phyloP scores from a whole-genome alignment of 2,797 vertebrate species.

The Lerista edwardsae region DNA sequence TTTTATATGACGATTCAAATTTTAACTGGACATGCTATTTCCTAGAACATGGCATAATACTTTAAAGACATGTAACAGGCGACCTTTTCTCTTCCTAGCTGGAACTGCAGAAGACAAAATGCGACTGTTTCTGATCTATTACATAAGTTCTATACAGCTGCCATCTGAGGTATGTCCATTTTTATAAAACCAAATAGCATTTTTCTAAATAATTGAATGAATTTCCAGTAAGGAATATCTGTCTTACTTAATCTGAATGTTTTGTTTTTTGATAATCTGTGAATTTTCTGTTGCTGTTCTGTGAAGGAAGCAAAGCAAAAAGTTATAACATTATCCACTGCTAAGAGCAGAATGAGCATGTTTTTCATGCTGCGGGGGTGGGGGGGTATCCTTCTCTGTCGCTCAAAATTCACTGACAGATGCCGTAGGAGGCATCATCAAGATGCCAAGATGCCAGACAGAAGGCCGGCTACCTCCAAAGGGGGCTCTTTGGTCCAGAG shows the following conservation, averaged over 20 bases:
- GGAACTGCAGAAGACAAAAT: constrained; percentile 98
- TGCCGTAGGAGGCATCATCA: no score
- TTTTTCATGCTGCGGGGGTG: background rate
- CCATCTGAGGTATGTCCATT: constrained; percentile 89
- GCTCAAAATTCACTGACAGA: background rate
- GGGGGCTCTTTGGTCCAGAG: no score
- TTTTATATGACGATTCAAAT: background rate
- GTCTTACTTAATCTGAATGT: background rate
- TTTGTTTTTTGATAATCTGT: background rate
- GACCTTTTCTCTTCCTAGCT: constrained; percentile 76
- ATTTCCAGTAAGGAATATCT: constrained; percentile 25
- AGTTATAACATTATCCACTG: background rate
- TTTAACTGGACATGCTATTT: background rate
- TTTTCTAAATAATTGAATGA: constrained; percentile 42
- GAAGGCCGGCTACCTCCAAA: no score
- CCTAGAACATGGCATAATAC: background rate
- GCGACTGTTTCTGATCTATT: constrained; percentile 96
- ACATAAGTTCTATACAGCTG: constrained; percentile 88
- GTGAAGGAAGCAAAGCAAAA: background rate
- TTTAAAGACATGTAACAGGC: background rate
- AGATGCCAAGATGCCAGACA: no score
- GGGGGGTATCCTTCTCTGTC: no score
- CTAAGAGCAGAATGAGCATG: background rate
- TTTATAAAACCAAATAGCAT: constrained; percentile 1
- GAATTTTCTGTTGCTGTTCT: background rate